A percentile compares a stretch with the other conserved stretches of the same genome.
phyloP scores from a whole-genome alignment of 2,797 vertebrate genomes.

The Ambastaia sidthimunki region DNA sequence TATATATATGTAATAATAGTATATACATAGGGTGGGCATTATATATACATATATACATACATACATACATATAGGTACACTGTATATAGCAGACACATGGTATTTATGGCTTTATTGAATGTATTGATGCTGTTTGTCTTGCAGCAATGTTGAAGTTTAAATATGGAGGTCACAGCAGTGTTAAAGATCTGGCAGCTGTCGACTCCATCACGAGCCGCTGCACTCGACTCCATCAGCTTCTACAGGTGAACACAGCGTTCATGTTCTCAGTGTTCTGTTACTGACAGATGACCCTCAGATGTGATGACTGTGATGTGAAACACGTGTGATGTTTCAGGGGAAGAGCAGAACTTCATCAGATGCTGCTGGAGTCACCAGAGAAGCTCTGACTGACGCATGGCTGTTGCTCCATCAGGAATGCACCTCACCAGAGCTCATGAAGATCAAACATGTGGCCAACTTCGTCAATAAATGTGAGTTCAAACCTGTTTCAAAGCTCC shows the following conservation, averaged over 20 bases:
- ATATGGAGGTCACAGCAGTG: constrained; percentile 78
- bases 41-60: neutral
- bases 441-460: constrained; percentile 86
- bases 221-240: constrained; percentile 86
- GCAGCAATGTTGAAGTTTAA: constrained; percentile 93
- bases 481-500: neutral
- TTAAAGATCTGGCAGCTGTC: constrained; percentile 62
- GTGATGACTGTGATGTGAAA: neutral
- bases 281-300: too few species aligned
- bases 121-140: constrained; percentile 39
- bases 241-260: constrained; percentile 84
- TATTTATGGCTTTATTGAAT: neutral
- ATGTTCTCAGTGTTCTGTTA: neutral
- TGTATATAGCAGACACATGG: neutral
- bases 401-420: constrained; percentile 92
- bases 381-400: constrained; percentile 91
- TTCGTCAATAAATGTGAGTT: constrained; percentile 93
- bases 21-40: too few species aligned
- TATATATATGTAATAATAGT: too few species aligned
- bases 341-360: constrained; percentile 74
- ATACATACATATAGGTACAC: too few species aligned
- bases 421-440: constrained; percentile 87
- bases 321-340: constrained; percentile 69
- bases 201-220: constrained; percentile 87
- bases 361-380: constrained; percentile 84